Base-by-base conservation (phyloP, 2,888 invertebrate species). In the Hecatera dysodea region DNA sequence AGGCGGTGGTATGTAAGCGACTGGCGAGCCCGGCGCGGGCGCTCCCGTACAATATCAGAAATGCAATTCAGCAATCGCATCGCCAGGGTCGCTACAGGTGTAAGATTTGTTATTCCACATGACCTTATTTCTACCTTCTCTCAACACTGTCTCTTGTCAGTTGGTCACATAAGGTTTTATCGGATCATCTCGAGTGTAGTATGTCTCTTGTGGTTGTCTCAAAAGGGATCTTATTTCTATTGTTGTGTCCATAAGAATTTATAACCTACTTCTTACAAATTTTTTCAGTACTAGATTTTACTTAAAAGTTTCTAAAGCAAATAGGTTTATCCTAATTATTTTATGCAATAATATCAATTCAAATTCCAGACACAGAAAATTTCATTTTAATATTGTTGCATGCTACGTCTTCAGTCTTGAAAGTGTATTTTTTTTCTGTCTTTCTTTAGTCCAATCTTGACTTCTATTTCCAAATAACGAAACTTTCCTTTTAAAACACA, bases 151-250 rank as follows among this genome's bases (percentile, higher is more conserved):
- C 24, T n/a, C 12, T 33, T 24, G 17, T 64, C 8, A 5, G 5
- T 36, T 17, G 17, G 55, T 44, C 19, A 1, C 11, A 27, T 68
- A 55, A 15, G 22, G 15, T 46, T 50, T 17, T 22, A 24, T 67
- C 15, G n/a, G 42, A 42, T n/a, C 22, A 33, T 44, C 33, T 44
- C 17, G 12, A 33, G 42, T 69, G n/a, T 69, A 36, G 33, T 42
- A 24, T 27, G 15, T 55, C 9, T 44, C 15, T 68, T 68, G 53
- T 27, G 69, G 53, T 42, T 24, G 17, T 19, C 33, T 22, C 6
- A 29, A 2, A 27, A 33, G 24, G n/a, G n/a, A 69, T 69, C n/a
- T 24, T 33, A 33, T 68, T 33, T 15, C 66, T 36, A n/a, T n/a
- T 42, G 42, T 9, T 24, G 12, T 24, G 33, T 24, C 24, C 15